Evolutionary conservation across 1,140 invertebrate genomes (phyloP), one percentile per base, ranked within the genome.

Genomic region (Anastatus disparis): DNA sequence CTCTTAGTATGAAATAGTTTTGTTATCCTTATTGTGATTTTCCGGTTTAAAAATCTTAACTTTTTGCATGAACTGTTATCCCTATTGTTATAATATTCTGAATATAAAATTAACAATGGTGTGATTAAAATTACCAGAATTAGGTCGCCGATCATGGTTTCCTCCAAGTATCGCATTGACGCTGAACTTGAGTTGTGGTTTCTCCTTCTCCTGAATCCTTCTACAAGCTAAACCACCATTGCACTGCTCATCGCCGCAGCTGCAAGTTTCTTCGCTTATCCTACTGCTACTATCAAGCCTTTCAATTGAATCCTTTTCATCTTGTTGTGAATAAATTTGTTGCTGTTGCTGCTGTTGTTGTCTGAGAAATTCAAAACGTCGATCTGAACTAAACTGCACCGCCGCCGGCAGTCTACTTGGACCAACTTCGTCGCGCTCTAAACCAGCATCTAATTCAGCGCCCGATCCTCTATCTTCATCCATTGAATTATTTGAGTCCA

Each of bases 101-200:
- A n/a, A n/a, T 2, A 22, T 1, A 7, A 56, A 38, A 15, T 15
- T n/a, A 44, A 9, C 17, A 17, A n/a, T 26, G 26, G 10, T 26
- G 15, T 31, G 0, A 12, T 27, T 31, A 48, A 44, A 79, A 75
- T 79, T 83, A 86, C 85, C 85, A 66, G 81, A 74, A 81, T 84
- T 83, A 26, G 82, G 80, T 66, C 85, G 76, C 71, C 82, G 81
- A 40, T 84, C 81, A 67, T 88, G 86, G 81, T 88, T 86, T 52
- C 84, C 88, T n/a, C 93, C 93, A 46, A 97, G 87, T 75, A 97
- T 97, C 15, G 94, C 94, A 87, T 91, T 95, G 63, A 97, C 94
- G 89, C 95, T 95, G 84, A 97, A 97, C 85, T 97, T 97, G 68
- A 97, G 88, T 75, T 94, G 90, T 0, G 94, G 94, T 77, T 94